Evolutionary conservation across 2,113 vertebrate species (phyloP), one percentile per base, ranked within the genome.

Genomic region (Tachysurus vachellii): DNA sequence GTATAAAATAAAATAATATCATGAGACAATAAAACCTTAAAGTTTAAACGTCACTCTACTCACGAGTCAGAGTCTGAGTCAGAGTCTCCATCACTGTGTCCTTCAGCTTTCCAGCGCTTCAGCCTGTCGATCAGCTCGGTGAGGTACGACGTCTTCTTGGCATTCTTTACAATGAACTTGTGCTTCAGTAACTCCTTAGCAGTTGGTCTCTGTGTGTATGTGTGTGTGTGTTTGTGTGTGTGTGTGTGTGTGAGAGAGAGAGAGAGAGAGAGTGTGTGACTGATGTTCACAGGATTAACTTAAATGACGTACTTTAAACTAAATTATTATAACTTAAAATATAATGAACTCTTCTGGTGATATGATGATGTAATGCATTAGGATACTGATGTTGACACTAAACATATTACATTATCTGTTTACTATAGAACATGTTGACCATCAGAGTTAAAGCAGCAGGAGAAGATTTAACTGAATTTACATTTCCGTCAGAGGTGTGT

Each of bases 121-220:
- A 97, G 97, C 80, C 98, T 92, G 92, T 99, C 98, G 0, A 99
- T 97, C 86, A 99, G 93, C 93, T 99, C 98, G 4, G 97, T 98
- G 11, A 99, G 97, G 94, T 98, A 99, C 36, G 97, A 98, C 47
- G 97, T 98, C 96, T 99, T 99, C 95, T 98, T 99, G 87, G 97
- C 97, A 91, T 99, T 95, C 89, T 97, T 97, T 2, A 96, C 92
- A 89, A 99, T 98, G 93, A 97, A 99, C 93, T 97, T 98, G 96
- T 99, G 98, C 90, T 99, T 99, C 56, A 99, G 96, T n/a, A 99
- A 92, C 91, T 99, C 98, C 85, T 96, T 97, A 87, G 98, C 98
- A 12, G 98, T 97, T 0, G 98, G 98, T 91, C 98, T 96, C 98
- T 99, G 93, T 36, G 36, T 36, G 36, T 36, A 2, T 36, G 36